These are phyloP conservation scores for Tetramorium alpestre DNA, from an alignment of 1,140 invertebrate genomes.

Conservation along the genomic window DNA sequence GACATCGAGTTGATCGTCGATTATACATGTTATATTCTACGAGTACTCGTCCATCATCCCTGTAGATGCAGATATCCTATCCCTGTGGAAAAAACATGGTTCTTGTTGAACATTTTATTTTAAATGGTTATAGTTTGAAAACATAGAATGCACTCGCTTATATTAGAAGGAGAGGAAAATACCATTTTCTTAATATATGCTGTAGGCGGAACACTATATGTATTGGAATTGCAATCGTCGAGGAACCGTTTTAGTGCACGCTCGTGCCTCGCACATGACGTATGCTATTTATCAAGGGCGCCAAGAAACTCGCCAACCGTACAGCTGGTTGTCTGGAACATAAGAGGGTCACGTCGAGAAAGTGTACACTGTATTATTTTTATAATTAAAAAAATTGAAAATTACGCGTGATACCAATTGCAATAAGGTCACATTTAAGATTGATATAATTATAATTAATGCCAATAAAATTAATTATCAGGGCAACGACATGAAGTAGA, in stretches of 20 bases:
- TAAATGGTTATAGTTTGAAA: not conserved
- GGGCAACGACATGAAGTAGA: not conserved
- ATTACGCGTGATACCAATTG: not conserved
- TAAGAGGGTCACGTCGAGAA: not conserved
- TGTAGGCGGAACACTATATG: not conserved
- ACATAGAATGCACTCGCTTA: not conserved
- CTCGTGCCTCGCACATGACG: slow-evolving; percentile 57
- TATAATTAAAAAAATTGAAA: slow-evolving; percentile 21
- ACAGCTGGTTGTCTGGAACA: slow-evolving; percentile 74
- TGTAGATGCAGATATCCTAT: slow-evolving; percentile 48
- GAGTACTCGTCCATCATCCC: slow-evolving; percentile 32
- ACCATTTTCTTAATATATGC: slow-evolving; percentile 33
- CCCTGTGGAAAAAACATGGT: not conserved
- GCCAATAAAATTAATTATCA: slow-evolving; percentile 12
- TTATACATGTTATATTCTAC: slow-evolving; percentile 38
- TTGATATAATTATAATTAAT: slow-evolving; percentile 16
- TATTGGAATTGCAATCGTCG: slow-evolving; percentile 14
- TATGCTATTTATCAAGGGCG: slow-evolving; percentile 77
- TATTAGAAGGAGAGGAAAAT: not conserved
- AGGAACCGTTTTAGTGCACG: slow-evolving; percentile 22
- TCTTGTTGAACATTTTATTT: not conserved
- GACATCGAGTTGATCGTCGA: not conserved
- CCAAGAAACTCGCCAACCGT: slow-evolving; percentile 76
- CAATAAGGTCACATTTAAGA: not conserved
- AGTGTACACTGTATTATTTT: slow-evolving; percentile 27